These are phyloP conservation scores for Tetramorium simillimum DNA, from an alignment of 1,140 invertebrate species.

Conservation along the genomic window DNA sequence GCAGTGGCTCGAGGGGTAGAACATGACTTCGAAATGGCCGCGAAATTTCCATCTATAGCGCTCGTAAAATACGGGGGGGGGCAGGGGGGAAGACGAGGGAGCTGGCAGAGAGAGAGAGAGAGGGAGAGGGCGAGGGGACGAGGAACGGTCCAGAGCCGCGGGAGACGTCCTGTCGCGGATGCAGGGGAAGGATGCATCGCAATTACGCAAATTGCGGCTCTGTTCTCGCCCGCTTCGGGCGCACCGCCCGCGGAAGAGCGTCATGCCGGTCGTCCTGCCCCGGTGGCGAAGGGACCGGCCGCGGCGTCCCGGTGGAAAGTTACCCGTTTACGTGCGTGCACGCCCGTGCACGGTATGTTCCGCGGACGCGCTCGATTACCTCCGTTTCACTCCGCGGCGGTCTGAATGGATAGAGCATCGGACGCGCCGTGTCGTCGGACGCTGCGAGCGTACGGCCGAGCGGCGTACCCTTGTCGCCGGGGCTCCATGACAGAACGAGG, in stretches of 20 bases:
- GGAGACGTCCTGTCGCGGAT: conserved; percentile 64
- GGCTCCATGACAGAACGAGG: not conserved
- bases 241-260: conserved; percentile 72
- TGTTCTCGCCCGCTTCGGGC: conserved; percentile 82
- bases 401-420: conserved; percentile 38
- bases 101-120: conserved; percentile 40
- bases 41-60: conserved; percentile 73
- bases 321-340: conserved; percentile 19
- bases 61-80: conserved; percentile 70
- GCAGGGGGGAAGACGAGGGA: not conserved
- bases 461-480: conserved; percentile 11
- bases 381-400: conserved; percentile 20
- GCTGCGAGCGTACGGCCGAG: conserved; percentile 7
- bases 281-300: conserved; percentile 51
- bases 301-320: not conserved
- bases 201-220: conserved; percentile 84
- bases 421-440: conserved; percentile 31
- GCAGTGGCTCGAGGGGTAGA: conserved; percentile 51
- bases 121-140: conserved; percentile 37
- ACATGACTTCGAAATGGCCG: conserved; percentile 40
- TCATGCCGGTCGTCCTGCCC: conserved; percentile 54
- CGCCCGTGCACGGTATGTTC: conserved; percentile 15
- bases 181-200: conserved; percentile 71
- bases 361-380: conserved; percentile 27
- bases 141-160: conserved; percentile 48